Conservation (phyloP, 2,888 invertebrate genomes). For the Drosophila histrio region DNA sequence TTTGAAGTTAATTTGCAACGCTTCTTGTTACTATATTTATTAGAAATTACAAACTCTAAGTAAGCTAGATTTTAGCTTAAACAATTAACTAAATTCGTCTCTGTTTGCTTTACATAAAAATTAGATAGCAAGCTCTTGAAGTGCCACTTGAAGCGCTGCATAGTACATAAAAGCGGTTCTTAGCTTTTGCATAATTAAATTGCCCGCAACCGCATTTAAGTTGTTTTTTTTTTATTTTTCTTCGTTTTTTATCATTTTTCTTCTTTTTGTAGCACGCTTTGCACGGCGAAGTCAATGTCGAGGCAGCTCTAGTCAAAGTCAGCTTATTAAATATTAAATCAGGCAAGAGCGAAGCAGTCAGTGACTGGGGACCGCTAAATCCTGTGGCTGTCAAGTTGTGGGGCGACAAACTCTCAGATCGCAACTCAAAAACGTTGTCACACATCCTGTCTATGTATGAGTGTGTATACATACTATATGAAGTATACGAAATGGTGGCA, state of each 20-base stretch:
- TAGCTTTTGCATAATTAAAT: conserved; percentile 17
- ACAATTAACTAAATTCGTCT: background rate
- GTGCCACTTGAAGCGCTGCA: background rate
- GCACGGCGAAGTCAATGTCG: conserved; percentile 38
- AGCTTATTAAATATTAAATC: conserved; percentile 71
- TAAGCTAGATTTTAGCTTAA: background rate
- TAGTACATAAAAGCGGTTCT: background rate
- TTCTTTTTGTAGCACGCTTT: background rate
- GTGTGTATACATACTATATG: background rate
- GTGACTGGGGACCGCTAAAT: conserved; percentile 56
- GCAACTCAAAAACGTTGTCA: conserved; percentile 61
- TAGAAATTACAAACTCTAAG: too few species aligned
- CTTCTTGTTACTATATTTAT: background rate
- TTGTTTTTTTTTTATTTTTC: background rate
- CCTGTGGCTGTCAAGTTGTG: conserved; percentile 68
- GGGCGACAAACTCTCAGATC: conserved; percentile 34
- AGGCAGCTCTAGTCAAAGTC: conserved; percentile 36
- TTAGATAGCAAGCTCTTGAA: background rate
- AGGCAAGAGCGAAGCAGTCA: background rate
- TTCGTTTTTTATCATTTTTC: background rate
- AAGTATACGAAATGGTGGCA: too few species aligned
- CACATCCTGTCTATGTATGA: conserved; percentile 56
- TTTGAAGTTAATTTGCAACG: background rate
- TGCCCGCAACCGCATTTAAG: conserved; percentile 31
- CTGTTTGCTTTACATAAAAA: background rate